phyloP scores from a whole-genome alignment of 2,888 invertebrate species.

The Aspidiotus destructor region DNA sequence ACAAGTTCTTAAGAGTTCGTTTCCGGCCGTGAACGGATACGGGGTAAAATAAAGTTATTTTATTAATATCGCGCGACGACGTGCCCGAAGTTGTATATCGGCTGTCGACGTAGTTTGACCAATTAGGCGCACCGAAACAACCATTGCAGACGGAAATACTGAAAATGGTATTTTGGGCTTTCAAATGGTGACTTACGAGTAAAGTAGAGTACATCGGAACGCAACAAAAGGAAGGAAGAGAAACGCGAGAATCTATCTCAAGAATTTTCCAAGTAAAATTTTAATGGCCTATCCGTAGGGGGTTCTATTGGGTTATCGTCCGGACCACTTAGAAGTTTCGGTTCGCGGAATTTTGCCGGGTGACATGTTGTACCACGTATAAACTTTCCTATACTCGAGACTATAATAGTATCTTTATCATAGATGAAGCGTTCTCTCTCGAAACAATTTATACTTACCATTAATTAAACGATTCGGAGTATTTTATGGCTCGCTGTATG shows the following conservation, averaged over 20 bases:
- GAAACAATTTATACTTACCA: constrained; percentile 28
- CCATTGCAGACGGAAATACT: neutral
- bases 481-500: constrained; percentile 4
- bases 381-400: no score
- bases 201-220: neutral
- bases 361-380: constrained; percentile 23
- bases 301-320: constrained; percentile 27
- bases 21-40: no score
- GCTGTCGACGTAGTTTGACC: no score
- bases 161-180: neutral
- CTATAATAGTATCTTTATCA: constrained; percentile 20
- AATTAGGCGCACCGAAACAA: no score
- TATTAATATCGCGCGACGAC: no score
- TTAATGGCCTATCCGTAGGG: constrained; percentile 30
- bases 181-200: no score
- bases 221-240: constrained; percentile 10
- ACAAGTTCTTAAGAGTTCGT: no score
- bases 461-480: constrained; percentile 32
- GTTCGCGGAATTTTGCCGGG: constrained; percentile 21
- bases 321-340: constrained; percentile 25
- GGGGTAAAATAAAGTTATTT: no score
- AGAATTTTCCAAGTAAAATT: constrained; percentile 32
- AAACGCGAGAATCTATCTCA: constrained; percentile 28
- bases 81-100: no score
- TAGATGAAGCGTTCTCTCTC: constrained; percentile 10